A percentile compares a stretch with the other conserved stretches of the same genome.
phyloP scores from a whole-genome alignment of 2,888 invertebrate genomes.

The Chrysina gloriosa region DNA sequence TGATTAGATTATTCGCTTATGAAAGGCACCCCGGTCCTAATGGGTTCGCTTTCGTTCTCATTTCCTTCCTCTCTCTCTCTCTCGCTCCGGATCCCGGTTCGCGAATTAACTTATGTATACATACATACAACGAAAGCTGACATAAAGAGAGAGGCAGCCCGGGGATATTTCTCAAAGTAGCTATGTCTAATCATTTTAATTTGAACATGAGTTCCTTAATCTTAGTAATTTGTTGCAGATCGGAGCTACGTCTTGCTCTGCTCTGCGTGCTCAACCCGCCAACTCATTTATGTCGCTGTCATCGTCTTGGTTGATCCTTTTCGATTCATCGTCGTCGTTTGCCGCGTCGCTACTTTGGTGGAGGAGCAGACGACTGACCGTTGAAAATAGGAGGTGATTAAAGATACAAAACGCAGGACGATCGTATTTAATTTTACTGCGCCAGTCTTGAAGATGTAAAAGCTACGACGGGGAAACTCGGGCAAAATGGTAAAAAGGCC shows the following conservation, averaged over 20 bases:
- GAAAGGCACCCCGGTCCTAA: conserved; percentile 30
- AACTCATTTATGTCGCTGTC: not conserved
- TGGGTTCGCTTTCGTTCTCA: not conserved
- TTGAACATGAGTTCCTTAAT: conserved; percentile 46
- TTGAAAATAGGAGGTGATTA: conserved; percentile 53
- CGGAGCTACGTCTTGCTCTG: conserved; percentile 20
- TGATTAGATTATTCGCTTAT: conserved; percentile 44
- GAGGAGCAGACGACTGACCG: not conserved
- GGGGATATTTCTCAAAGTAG: conserved; percentile 39
- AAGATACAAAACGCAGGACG: conserved; percentile 60
- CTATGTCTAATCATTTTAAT: conserved; percentile 45
- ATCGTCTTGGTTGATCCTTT: not conserved
- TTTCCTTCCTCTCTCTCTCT: not conserved
- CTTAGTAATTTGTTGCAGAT: conserved; percentile 48
- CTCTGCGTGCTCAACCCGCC: not conserved
- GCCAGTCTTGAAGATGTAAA: too few relatives aligned
- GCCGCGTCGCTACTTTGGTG: conserved; percentile 1
- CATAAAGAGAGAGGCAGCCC: conserved; percentile 17
- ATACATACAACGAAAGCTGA: not conserved
- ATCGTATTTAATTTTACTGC: conserved; percentile 58
- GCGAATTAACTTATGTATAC: not conserved
- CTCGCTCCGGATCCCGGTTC: not conserved
- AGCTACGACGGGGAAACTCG: not conserved
- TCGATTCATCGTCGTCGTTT: not conserved
- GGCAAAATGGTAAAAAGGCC: not conserved